These are phyloP conservation scores for Hirundichthys speculiger DNA, from an alignment of 2,113 vertebrate species.

Conservation along the genomic window DNA sequence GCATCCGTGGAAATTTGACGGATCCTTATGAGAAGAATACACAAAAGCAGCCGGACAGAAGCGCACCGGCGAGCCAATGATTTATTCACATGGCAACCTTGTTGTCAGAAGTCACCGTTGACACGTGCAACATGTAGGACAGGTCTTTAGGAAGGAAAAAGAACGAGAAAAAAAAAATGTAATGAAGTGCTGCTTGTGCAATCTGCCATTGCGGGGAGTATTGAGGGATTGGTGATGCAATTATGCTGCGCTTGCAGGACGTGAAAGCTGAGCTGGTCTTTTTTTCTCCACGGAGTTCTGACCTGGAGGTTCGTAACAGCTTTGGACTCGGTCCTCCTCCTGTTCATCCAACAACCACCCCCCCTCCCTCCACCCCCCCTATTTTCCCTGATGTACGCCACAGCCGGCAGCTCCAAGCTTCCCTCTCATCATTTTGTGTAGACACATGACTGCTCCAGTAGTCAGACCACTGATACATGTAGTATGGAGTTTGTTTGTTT, in stretches of 20 bases:
- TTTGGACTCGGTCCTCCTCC: slow-evolving; percentile 1
- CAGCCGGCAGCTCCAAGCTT: slow-evolving; percentile 32
- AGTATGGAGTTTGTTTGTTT: no score
- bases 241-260: slow-evolving; percentile 29
- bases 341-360: no score
- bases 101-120: slow-evolving; percentile 14
- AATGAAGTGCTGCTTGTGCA: slow-evolving; percentile 28
- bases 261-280: slow-evolving; percentile 42
- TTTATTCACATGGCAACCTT: slow-evolving; percentile 16
- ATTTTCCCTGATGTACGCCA: slow-evolving; percentile 5
- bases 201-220: slow-evolving; percentile 29
- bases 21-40: not conserved
- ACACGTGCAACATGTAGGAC: slow-evolving; percentile 30
- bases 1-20: slow-evolving; percentile 25
- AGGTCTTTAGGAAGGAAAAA: not conserved
- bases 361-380: not conserved
- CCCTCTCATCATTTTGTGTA: slow-evolving; percentile 4
- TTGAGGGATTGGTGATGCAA: slow-evolving; percentile 43
- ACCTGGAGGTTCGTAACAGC: slow-evolving; percentile 49
- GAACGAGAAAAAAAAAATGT: no score
- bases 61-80: not conserved
- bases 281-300: slow-evolving; percentile 29
- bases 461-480: no score
- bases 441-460: slow-evolving; percentile 12
- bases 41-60: not conserved